Evolutionary conservation across 2,113 vertebrate species (phyloP).

Genomic region (Dipodomys merriami): DNA sequence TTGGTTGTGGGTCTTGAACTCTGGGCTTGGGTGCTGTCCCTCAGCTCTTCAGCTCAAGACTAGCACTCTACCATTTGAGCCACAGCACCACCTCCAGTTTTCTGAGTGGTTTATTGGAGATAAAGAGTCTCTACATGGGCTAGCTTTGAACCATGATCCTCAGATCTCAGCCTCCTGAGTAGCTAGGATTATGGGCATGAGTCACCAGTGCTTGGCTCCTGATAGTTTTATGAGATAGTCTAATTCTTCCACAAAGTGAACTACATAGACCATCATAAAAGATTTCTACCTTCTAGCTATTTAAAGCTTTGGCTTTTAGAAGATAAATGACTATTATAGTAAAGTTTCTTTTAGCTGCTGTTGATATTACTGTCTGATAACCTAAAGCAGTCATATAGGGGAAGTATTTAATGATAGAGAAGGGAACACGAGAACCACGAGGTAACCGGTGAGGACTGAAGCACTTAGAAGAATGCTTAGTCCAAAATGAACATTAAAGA

Average conservation of each 20-base stretch:
- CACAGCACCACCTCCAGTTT: too few species aligned
- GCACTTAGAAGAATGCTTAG: background rate
- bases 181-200: too few species aligned
- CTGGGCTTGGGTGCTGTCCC: too few species aligned
- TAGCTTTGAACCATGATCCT: too few species aligned
- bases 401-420: background rate
- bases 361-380: background rate
- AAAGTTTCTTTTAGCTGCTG: background rate
- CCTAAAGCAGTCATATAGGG: background rate
- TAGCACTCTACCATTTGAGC: too few species aligned
- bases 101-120: too few species aligned
- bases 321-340: background rate
- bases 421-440: background rate
- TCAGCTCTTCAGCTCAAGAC: too few species aligned
- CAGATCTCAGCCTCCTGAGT: too few species aligned
- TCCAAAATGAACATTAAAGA: slow-evolving; percentile 6
- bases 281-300: background rate
- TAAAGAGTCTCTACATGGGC: too few species aligned
- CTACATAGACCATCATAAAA: background rate
- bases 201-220: too few species aligned
- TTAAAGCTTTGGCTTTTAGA: background rate
- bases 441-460: background rate
- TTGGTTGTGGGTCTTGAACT: too few species aligned
- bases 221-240: background rate
- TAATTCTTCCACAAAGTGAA: background rate